These are phyloP conservation scores for Latrodectus elegans DNA, from an alignment of 2,888 invertebrate genomes.

Conservation along the genomic window DNA sequence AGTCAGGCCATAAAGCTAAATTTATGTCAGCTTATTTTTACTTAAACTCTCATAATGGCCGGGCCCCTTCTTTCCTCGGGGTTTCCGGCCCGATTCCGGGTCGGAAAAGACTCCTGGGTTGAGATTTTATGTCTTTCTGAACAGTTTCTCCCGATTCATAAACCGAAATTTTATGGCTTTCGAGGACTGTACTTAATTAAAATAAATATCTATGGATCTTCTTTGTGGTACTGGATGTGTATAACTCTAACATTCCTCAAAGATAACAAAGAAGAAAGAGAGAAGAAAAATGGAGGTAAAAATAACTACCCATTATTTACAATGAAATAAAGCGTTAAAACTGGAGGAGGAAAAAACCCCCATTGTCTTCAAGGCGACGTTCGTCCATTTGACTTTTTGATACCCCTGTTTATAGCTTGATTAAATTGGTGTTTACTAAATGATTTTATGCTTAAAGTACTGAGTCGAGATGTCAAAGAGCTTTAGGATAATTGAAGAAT, in stretches of 20 bases:
- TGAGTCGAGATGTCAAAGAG: no score
- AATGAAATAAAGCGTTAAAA: no score
- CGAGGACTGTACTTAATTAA: constrained; percentile 1
- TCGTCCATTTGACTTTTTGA: no score
- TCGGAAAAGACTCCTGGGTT: background rate
- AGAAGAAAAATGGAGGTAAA: background rate
- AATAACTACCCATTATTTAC: background rate
- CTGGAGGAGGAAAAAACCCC: no score
- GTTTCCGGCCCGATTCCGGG: background rate
- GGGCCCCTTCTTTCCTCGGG: background rate
- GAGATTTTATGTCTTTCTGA: constrained; percentile 49
- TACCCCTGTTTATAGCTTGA: no score
- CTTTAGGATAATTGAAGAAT: no score
- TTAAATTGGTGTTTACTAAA: no score
- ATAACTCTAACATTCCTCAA: background rate
- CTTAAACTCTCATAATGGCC: constrained; percentile 37
- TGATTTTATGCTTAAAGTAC: no score
- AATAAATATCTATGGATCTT: background rate
- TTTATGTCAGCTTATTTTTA: constrained; percentile 46
- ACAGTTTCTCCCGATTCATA: constrained; percentile 48
- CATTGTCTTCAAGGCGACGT: no score
- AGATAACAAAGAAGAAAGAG: background rate
- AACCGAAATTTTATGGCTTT: constrained; percentile 39
- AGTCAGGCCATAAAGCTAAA: constrained; percentile 34
- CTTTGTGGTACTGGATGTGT: background rate